Base-by-base conservation (phyloP, 1,140 invertebrate species). In the Choristoneura fumiferana region DNA sequence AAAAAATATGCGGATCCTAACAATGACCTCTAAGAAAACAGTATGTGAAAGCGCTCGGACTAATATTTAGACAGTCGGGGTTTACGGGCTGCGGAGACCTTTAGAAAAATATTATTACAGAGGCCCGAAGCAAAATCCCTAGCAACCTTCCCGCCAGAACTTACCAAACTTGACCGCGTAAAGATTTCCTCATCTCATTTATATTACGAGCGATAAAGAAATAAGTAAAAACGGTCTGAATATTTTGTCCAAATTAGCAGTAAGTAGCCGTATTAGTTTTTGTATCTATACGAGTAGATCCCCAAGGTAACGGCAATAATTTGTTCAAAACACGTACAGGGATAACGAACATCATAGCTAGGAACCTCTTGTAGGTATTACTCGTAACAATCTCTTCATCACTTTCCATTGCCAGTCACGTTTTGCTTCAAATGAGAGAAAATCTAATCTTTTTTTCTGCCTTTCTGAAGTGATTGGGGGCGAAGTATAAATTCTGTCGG, bases 361-460 rank as follows among this genome's bases (percentile, higher is more conserved):
- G 14, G 62, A 65, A 68, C 60, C 61, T 69, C 69, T 62, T 69
- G 59, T 49, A 49, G 22, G 18, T 63, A 65, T 56, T 62, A 56
- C 62, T 60, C 56, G 62, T 64, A 71, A 73, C 68, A 75, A 75
- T 71, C 62, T 72, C 71, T 69, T 62, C 66, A 69, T 76, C 65
- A 66, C 43, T 78, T 73, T 59, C 65, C 63, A 65, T 66, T 71
- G 60, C 75, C 36, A 67, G 67, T 76, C 76, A 78, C 76, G 73
- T 73, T 56, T 57, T 22, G 17, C 64, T 62, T 67, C 76, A 78
- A 78, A 78, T 78, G 76, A 76, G 67, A 71, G 73, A 76, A 70
- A 78, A 78, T 76, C 71, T 76, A 78, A 78, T 78, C 70, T 77
- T 68, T 76, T n/a, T 68, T 73, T 70, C 62, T 67, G 60, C 61